Percentiles rank a stretch among this genome's conserved stretches.
Evolutionary conservation across 23 tunicate species (phyloP).

Genomic region (Clavelina lepadiformis): DNA sequence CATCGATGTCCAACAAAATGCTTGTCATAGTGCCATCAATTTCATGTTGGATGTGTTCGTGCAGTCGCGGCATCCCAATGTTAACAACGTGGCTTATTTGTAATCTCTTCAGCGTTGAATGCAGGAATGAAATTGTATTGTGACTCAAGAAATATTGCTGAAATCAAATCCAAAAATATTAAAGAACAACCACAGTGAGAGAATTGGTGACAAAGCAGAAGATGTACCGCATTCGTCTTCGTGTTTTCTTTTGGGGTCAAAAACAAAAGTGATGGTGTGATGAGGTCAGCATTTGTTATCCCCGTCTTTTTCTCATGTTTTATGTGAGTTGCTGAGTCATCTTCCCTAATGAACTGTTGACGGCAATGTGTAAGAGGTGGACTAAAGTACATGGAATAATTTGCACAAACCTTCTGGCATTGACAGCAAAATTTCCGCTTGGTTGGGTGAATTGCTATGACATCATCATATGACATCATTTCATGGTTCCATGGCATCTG

Average conservation of each 20-base stretch:
- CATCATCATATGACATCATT: constrained; percentile 13
- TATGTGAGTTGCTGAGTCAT: neutral
- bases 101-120: constrained; percentile 1
- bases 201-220: neutral
- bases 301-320: neutral
- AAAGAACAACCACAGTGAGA: too few species aligned
- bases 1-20: constrained; percentile 67
- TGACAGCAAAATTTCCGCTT: constrained; percentile 9
- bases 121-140: constrained; percentile 25
- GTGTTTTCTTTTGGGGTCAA: constrained; percentile 16
- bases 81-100: constrained; percentile 39
- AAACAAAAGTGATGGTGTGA: constrained; percentile 33
- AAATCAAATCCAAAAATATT: neutral
- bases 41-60: constrained; percentile 57
- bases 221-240: constrained; percentile 28
- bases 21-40: constrained; percentile 12
- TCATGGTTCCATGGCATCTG: too few species aligned
- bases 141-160: constrained; percentile 72
- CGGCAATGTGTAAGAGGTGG: neutral
- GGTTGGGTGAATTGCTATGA: neutral
- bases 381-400: neutral
- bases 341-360: neutral
- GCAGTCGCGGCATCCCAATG: constrained; percentile 84
- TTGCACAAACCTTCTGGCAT: constrained; percentile 20
- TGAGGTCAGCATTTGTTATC: constrained; percentile 9